phyloP scores from a whole-genome alignment of 1,140 invertebrate species.

The Himalopsyche phryganea region DNA sequence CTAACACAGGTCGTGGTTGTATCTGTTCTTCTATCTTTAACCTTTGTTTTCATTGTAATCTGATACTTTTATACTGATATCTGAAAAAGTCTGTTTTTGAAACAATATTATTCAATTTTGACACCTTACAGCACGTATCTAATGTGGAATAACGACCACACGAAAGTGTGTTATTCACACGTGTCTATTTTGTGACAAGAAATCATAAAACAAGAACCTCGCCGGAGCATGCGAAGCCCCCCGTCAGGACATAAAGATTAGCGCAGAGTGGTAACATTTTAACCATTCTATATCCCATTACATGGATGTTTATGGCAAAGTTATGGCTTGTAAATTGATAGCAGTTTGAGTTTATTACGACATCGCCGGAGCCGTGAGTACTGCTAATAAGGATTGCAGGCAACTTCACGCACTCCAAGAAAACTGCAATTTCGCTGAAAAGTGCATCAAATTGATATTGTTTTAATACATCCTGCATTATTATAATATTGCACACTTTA shows the following conservation, averaged over 20 bases:
- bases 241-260: constrained; percentile 28
- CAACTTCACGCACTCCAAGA: not conserved
- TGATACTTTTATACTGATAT: too few species aligned
- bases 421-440: too few species aligned
- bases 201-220: constrained; percentile 14
- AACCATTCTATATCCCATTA: constrained; percentile 27
- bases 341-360: constrained; percentile 32
- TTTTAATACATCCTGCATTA: too few species aligned
- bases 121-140: too few species aligned
- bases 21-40: too few species aligned
- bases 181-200: constrained; percentile 21
- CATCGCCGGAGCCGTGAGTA: constrained; percentile 4
- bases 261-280: constrained; percentile 29
- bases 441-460: too few species aligned
- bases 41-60: too few species aligned
- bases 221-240: constrained; percentile 8
- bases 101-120: too few species aligned
- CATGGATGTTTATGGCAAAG: constrained; percentile 29
- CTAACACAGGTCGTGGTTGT: too few species aligned
- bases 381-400: constrained; percentile 29
- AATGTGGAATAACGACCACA: too few species aligned
- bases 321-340: constrained; percentile 35
- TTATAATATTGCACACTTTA: too few species aligned
- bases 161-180: constrained; percentile 14
- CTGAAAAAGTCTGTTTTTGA: too few species aligned